These are phyloP conservation scores for Gallirallus australis DNA, from an alignment of 2,797 vertebrate species.

Conservation along the genomic window DNA sequence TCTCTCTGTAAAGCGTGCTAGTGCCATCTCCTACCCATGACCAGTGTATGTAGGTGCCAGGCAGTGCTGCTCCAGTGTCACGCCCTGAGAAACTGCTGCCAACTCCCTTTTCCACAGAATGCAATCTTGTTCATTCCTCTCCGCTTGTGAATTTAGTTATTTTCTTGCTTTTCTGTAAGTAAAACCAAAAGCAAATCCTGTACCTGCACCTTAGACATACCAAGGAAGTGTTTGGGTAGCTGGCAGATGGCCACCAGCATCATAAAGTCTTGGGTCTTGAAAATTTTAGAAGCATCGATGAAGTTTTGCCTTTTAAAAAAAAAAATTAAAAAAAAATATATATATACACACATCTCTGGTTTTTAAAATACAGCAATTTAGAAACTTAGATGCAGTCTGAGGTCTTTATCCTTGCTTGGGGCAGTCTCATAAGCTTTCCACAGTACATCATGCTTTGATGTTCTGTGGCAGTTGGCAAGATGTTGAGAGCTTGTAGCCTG, in stretches of 20 bases:
- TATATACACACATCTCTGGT: neutral
- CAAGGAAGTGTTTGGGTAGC: neutral
- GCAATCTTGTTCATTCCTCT: neutral
- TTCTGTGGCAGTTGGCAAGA: neutral
- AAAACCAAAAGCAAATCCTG: neutral
- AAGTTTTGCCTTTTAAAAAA: neutral
- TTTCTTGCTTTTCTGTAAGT: neutral
- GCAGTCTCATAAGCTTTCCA: neutral
- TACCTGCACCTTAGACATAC: neutral
- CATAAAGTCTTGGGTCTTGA: neutral
- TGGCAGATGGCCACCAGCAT: neutral
- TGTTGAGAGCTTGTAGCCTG: neutral
- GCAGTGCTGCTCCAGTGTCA: neutral
- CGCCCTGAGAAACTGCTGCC: neutral
- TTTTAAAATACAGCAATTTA: neutral
- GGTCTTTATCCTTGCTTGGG: neutral
- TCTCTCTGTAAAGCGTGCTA: neutral
- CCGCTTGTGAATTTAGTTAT: neutral
- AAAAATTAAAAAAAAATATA: neutral
- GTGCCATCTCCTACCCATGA: neutral
- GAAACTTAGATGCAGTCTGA: neutral
- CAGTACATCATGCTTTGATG: accelerated
- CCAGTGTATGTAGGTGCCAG: too few relatives aligned
- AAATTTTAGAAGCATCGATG: neutral
- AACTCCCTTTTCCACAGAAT: neutral